Evolutionary conservation across 2,888 invertebrate species (phyloP).

Genomic region (Adelognathus sp.): DNA sequence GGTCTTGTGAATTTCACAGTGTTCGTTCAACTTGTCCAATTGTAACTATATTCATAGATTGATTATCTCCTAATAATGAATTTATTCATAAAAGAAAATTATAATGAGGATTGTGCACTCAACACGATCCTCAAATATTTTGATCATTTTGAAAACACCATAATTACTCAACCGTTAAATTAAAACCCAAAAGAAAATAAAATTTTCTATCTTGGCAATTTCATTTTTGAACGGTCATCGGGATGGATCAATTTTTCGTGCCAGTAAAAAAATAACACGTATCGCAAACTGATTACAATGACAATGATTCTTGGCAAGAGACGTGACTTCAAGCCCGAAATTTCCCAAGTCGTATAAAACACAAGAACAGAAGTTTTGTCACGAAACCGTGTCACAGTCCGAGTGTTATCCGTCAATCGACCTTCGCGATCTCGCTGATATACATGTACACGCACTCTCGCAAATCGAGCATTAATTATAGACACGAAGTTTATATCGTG

Average conservation of each 20-base stretch:
- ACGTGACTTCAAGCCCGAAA: not conserved
- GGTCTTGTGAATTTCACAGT: too few species aligned
- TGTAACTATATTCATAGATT: too few species aligned
- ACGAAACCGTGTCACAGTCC: constrained; percentile 54
- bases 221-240: too few species aligned
- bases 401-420: constrained; percentile 55
- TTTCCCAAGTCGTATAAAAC: constrained; percentile 13
- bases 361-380: constrained; percentile 39
- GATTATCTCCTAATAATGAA: too few species aligned
- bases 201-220: too few species aligned
- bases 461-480: constrained; percentile 47
- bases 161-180: too few species aligned
- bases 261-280: not conserved
- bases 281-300: not conserved
- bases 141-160: too few species aligned
- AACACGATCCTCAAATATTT: too few species aligned
- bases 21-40: too few species aligned
- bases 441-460: constrained; percentile 2
- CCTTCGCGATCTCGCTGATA: constrained; percentile 47
- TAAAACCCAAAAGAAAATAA: too few species aligned
- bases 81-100: too few species aligned
- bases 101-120: too few species aligned
- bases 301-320: not conserved
- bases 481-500: constrained; percentile 40
- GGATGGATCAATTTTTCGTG: not conserved